Percentiles rank a stretch among this genome's conserved stretches.
Conservation (phyloP, 2,888 invertebrate genomes). For the Coleophora deauratella region DNA sequence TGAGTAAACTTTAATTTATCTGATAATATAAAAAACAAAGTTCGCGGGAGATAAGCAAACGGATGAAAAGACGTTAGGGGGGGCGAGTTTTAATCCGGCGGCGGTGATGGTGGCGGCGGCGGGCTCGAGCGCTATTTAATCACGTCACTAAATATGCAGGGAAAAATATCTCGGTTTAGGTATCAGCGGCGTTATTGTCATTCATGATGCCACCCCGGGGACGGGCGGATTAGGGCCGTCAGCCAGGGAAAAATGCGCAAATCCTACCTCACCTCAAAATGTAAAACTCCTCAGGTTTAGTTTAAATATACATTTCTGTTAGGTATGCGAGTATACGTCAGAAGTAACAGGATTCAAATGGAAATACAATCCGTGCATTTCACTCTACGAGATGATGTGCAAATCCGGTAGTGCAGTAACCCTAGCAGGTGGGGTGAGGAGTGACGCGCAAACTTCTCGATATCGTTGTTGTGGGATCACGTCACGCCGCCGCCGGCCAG, state of each 20-base stretch:
- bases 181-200: slow-evolving; percentile 67
- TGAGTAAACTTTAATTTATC: slow-evolving; percentile 63
- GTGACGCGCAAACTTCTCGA: slow-evolving; percentile 35
- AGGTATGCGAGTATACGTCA: neutral
- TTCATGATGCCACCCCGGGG: slow-evolving; percentile 47
- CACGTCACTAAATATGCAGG: slow-evolving; percentile 62
- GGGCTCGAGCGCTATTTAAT: slow-evolving; percentile 53
- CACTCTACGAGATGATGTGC: too few relatives aligned
- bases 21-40: slow-evolving; percentile 61
- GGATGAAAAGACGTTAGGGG: slow-evolving; percentile 53
- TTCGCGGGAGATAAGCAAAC: slow-evolving; percentile 56
- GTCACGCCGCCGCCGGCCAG: slow-evolving; percentile 36
- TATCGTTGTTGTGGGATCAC: slow-evolving; percentile 43
- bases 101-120: slow-evolving; percentile 2
- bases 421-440: slow-evolving; percentile 19
- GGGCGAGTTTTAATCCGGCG: slow-evolving; percentile 53
- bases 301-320: too few relatives aligned
- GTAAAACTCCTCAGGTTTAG: too few relatives aligned
- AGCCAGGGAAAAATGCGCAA: too few relatives aligned
- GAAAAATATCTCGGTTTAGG: slow-evolving; percentile 58
- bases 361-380: neutral
- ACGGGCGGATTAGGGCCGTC: slow-evolving; percentile 19
- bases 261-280: too few relatives aligned
- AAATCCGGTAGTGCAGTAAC: slow-evolving; percentile 18
- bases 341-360: neutral